Evolutionary conservation across 2,797 vertebrate species (phyloP), one percentile per base, ranked within the genome.

Genomic region (Syngnathus acus): DNA sequence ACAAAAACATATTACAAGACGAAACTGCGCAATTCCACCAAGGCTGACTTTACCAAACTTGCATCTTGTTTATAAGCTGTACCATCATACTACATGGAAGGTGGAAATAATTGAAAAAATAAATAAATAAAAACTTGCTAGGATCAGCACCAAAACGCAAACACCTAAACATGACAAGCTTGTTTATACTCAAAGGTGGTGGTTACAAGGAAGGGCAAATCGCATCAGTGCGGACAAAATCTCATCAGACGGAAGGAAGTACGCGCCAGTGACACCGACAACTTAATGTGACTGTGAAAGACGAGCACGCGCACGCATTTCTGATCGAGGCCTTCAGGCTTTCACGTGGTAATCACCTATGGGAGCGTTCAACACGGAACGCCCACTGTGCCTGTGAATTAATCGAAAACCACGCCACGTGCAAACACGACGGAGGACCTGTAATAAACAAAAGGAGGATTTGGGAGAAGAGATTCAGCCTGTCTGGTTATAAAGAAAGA

Each of bases 401-500:
- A 21, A 59, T 73, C 74, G 70, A 71, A 76, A 71, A 69, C 70
- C 37, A 3, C 9, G 67, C 47, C 54, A 55, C 73, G 9, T 43
- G 39, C 19, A 65, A n/a, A 51, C 48, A 9, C 19, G 9, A 51
- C 71, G 74, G 69, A 73, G 70, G 68, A 21, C 51, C 64, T 63
- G 70, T 47, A 60, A 65, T 10, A 70, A 81, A 45, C 21, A 19
- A 58, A 58, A 38, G 6, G 6, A 57, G 16, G 16, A 40, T 19
- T 40, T 39, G 39, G 37, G 38, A 5, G 19, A 4, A 10, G 7
- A 40, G 9, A 39, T n/a, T n/a, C 9, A n/a, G 37, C 38, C 38
- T 10, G 38, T 9, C 14, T 40, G 58, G 37, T 60, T 40, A 89
- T 86, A 86, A 90, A 91, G 90, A 86, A 90, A 88, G 79, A 87